A percentile compares a stretch with the other conserved stretches of the same genome.
These are phyloP conservation scores for Agrotis exclamationis DNA, from an alignment of 2,888 invertebrate genomes.

Conservation along the genomic window DNA sequence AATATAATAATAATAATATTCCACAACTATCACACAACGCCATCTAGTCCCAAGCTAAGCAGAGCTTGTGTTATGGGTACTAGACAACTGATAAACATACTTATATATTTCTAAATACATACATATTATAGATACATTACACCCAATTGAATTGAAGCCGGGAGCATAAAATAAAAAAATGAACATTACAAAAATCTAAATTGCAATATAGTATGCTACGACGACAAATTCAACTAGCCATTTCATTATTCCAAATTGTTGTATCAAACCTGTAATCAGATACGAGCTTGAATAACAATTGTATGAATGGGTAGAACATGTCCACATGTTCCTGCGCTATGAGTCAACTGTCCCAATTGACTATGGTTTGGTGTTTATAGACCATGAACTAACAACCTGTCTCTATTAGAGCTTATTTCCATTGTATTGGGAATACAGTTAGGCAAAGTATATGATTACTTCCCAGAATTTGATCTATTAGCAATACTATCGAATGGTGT, in stretches of 20 bases:
- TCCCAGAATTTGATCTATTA: no score
- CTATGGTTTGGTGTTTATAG: slow-evolving; percentile 47
- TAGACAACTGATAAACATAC: no score
- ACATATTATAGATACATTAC: no score
- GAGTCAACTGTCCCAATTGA: slow-evolving; percentile 46
- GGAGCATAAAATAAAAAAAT: no score
- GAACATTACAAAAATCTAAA: neutral
- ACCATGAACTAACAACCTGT: slow-evolving; percentile 60
- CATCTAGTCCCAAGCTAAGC: no score
- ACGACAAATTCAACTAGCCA: neutral
- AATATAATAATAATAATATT: no score
- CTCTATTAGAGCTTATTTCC: slow-evolving; percentile 1
- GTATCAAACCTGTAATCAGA: slow-evolving; percentile 42
- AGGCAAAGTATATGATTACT: no score
- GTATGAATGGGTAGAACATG: slow-evolving; percentile 19
- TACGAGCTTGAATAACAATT: slow-evolving; percentile 31
- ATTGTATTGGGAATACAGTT: neutral
- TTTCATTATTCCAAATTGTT: slow-evolving; percentile 16
- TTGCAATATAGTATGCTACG: neutral
- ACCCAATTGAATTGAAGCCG: no score
- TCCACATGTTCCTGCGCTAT: slow-evolving; percentile 4
- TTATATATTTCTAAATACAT: no score
- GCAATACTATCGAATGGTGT: no score
- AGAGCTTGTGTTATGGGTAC: no score
- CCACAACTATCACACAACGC: no score